Conservation (phyloP, 2,888 invertebrate genomes). For the Odontocerum albicorne region DNA sequence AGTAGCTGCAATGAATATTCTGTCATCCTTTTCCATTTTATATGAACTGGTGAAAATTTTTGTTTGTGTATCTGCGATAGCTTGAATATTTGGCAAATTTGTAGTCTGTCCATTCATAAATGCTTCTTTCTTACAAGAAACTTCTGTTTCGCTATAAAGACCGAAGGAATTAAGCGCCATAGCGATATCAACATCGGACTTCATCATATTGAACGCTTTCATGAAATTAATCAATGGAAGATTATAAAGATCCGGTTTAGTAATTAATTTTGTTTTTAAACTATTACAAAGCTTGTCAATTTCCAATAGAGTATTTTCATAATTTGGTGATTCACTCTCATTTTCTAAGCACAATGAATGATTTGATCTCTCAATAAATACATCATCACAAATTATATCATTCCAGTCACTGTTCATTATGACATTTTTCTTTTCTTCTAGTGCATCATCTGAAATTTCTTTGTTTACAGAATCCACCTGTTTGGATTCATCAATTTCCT, state of each 20-base stretch:
- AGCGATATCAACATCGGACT: conserved; percentile 8
- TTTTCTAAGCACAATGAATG: conserved; percentile 14
- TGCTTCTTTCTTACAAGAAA: conserved; percentile 12
- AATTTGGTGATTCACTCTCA: conserved; percentile 6
- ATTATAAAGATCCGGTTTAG: conserved; percentile 15
- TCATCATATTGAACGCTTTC: conserved; percentile 12
- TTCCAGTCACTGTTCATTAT: conserved; percentile 15
- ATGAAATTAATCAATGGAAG: conserved; percentile 19
- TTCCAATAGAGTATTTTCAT: conserved; percentile 4
- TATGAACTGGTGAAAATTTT: conserved; percentile 1
- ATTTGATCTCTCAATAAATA: conserved; percentile 14
- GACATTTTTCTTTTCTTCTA: conserved; percentile 12
- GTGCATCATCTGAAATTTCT: neutral
- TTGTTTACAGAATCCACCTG: neutral
- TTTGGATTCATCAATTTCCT: neutral
- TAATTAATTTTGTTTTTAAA: conserved; percentile 13
- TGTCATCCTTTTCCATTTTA: conserved; percentile 12
- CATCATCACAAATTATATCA: conserved; percentile 20
- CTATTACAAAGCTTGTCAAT: conserved; percentile 7
- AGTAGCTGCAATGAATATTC: conserved; percentile 1
- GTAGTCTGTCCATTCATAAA: neutral
- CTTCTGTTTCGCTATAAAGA: neutral
- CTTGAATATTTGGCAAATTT: neutral
- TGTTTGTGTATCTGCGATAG: neutral
- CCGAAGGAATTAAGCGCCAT: conserved; percentile 10